These are phyloP conservation scores for Timandra comae DNA, from an alignment of 2,888 invertebrate species.

Conservation along the genomic window DNA sequence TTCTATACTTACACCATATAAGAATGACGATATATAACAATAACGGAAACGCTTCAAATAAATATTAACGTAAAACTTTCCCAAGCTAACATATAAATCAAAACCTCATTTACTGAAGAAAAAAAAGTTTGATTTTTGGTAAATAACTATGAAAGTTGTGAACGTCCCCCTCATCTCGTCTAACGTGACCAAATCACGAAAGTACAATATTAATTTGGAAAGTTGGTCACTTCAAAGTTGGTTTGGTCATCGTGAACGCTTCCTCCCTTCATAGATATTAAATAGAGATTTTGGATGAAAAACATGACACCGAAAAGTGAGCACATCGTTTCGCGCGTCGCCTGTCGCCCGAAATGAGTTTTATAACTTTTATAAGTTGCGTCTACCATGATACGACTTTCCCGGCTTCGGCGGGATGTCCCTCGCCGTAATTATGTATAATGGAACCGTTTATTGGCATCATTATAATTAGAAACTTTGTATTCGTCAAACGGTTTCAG, in stretches of 20 bases:
- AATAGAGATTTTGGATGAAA: slow-evolving; percentile 17
- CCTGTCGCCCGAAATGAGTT: slow-evolving; percentile 42
- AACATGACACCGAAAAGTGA: slow-evolving; percentile 16
- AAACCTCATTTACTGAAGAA: too few species aligned
- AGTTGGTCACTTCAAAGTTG: slow-evolving; percentile 12
- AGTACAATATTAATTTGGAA: slow-evolving; percentile 11
- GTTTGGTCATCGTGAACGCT: slow-evolving; percentile 11
- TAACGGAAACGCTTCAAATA: too few species aligned
- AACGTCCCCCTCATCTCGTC: background rate
- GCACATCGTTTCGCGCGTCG: slow-evolving; percentile 19
- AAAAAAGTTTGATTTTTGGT: background rate
- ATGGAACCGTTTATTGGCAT: slow-evolving; percentile 52
- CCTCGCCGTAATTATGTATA: slow-evolving; percentile 53
- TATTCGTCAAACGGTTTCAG: slow-evolving; percentile 31
- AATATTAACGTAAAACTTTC: too few species aligned
- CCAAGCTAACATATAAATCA: too few species aligned
- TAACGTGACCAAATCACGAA: slow-evolving; percentile 4
- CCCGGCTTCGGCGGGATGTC: slow-evolving; percentile 36
- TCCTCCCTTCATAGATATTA: slow-evolving; percentile 11
- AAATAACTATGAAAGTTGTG: background rate
- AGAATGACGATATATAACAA: too few species aligned
- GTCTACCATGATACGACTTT: slow-evolving; percentile 28
- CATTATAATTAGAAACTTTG: slow-evolving; percentile 54
- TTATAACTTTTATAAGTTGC: slow-evolving; percentile 50
- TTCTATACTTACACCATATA: too few species aligned